Conservation (phyloP, 1,140 invertebrate genomes). For the Trypoxylus dichotomus region DNA sequence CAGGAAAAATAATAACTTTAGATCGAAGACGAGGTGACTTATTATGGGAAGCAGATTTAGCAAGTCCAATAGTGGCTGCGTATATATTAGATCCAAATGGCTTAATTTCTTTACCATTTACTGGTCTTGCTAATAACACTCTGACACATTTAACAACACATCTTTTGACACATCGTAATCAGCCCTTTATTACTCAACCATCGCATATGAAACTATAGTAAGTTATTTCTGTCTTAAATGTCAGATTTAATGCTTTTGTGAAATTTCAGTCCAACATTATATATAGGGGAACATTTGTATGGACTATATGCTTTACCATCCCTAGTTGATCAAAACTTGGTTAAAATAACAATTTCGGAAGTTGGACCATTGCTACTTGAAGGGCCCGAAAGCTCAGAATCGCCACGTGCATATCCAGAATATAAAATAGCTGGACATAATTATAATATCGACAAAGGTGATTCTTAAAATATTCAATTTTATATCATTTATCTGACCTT, state of each 20-base stretch:
- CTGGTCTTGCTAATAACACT: conserved; percentile 85
- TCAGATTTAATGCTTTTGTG: neutral
- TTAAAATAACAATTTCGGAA: conserved; percentile 68
- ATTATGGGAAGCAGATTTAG: conserved; percentile 84
- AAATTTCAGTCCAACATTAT: conserved; percentile 81
- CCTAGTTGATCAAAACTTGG: conserved; percentile 81
- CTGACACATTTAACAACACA: conserved; percentile 55
- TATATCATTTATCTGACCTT: too few relatives aligned
- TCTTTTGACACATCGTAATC: conserved; percentile 40
- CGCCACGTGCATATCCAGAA: conserved; percentile 50
- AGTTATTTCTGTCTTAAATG: neutral
- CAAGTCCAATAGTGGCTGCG: conserved; percentile 88
- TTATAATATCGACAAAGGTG: conserved; percentile 43
- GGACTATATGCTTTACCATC: conserved; percentile 91
- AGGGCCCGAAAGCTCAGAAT: conserved; percentile 59
- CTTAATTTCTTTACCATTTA: conserved; percentile 85
- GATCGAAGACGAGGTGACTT: conserved; percentile 72
- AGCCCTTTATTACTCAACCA: conserved; percentile 53
- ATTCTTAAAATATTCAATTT: too few relatives aligned
- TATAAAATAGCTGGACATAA: conserved; percentile 52
- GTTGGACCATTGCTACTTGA: conserved; percentile 67
- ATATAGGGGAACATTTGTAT: conserved; percentile 87
- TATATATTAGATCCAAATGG: conserved; percentile 81
- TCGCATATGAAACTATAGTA: conserved; percentile 76
- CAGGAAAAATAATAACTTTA: conserved; percentile 80